phyloP scores from a whole-genome alignment of 1,140 invertebrate species.

The Linepithema humile region DNA sequence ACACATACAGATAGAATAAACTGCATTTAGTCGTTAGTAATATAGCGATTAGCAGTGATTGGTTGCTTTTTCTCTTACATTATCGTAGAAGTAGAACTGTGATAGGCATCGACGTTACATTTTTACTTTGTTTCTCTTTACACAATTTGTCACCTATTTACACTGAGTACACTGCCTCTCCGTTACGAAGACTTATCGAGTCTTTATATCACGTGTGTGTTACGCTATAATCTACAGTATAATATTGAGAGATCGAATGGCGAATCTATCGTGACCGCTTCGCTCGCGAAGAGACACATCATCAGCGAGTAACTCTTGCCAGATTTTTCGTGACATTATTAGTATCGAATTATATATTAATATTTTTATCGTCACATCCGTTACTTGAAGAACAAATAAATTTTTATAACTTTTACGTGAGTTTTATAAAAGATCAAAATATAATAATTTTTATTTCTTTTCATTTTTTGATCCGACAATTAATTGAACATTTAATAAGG shows the following conservation, averaged over 20 bases:
- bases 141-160: slow-evolving; percentile 45
- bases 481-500: not conserved
- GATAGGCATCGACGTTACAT: slow-evolving; percentile 70
- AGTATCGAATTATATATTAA: not conserved
- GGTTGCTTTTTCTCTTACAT: slow-evolving; percentile 39
- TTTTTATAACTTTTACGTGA: no score
- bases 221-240: slow-evolving; percentile 50
- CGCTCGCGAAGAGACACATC: slow-evolving; percentile 21
- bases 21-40: slow-evolving; percentile 74
- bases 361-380: no score
- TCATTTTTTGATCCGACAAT: no score
- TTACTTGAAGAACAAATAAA: no score
- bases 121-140: slow-evolving; percentile 46
- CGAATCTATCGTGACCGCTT: slow-evolving; percentile 2
- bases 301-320: not conserved
- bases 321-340: not conserved
- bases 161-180: slow-evolving; percentile 38
- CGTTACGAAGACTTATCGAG: slow-evolving; percentile 10
- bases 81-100: slow-evolving; percentile 67
- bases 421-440: no score
- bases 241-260: slow-evolving; percentile 27
- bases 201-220: slow-evolving; percentile 56
- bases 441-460: no score
- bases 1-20: slow-evolving; percentile 80
- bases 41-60: slow-evolving; percentile 63